Percentiles rank a stretch among this genome's conserved stretches.
Evolutionary conservation across 2,888 invertebrate species (phyloP).

Genomic region (Molorchus minor): DNA sequence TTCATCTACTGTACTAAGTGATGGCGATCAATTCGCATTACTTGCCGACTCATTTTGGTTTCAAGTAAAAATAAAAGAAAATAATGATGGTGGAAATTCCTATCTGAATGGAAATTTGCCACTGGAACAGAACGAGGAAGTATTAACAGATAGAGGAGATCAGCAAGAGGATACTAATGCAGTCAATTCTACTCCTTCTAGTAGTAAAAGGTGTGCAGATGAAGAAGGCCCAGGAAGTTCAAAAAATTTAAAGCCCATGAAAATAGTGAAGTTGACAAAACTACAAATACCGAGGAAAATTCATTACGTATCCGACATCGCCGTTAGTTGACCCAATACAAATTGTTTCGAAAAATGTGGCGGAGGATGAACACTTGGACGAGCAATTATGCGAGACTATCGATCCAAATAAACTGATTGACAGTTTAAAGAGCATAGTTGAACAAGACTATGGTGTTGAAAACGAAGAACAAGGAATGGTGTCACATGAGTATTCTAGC

Average conservation of each 20-base stretch:
- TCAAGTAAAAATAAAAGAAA: slow-evolving; percentile 56
- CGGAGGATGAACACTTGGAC: background rate
- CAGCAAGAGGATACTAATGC: background rate
- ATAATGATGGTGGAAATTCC: slow-evolving; percentile 18
- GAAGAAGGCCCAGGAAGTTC: background rate
- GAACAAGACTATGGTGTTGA: slow-evolving; percentile 21
- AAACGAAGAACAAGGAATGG: slow-evolving; percentile 1
- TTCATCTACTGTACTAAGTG: slow-evolving; percentile 54
- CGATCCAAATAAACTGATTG: slow-evolving; percentile 8
- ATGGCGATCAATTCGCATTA: slow-evolving; percentile 67
- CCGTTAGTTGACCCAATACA: background rate
- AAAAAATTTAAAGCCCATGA: background rate
- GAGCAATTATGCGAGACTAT: background rate
- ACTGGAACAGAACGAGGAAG: background rate
- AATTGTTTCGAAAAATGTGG: background rate
- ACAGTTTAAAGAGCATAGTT: slow-evolving; percentile 17
- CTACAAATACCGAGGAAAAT: background rate
- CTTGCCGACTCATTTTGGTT: slow-evolving; percentile 66
- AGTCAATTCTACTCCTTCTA: background rate
- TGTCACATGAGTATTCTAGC: too few relatives aligned
- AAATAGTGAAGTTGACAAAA: background rate
- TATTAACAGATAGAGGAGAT: background rate
- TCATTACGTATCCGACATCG: background rate
- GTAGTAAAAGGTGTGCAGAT: background rate
- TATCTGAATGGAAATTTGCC: background rate